Base-by-base conservation (phyloP, 1,140 invertebrate genomes). In the Delia radicum region DNA sequence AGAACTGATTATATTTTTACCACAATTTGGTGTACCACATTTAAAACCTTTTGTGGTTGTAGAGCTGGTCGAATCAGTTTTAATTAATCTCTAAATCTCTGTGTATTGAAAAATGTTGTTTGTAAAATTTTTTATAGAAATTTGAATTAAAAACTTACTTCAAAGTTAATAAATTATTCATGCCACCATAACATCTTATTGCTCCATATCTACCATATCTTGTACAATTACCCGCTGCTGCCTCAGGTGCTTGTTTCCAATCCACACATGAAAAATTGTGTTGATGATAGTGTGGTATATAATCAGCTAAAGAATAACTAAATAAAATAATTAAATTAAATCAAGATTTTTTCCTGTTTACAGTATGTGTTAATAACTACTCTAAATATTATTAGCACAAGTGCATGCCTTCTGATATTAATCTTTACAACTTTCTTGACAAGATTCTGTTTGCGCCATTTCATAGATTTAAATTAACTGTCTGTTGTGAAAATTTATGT, bases 121-220 rank as follows among this genome's bases (percentile, higher is more conserved):
- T n/a, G n/a, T n/a, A n/a, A n/a, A n/a, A n/a, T n/a, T n/a, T n/a
- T n/a, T n/a, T n/a, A n/a, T n/a, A n/a, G n/a, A n/a, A n/a, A n/a
- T n/a, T n/a, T 48, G n/a, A 8, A n/a, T 67, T 24, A 33, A 21
- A 10, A 48, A 75, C 46, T 78, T 73, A 87, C 81, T 73, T 75
- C 18, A 79, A 61, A 27, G 75, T 26, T 4, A 75, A 77, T 29
- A 83, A 75, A 75, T 85, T 86, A 31, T 82, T 83, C 79, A 85
- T 81, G n/a, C 82, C 82, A 48, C 84, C 84, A 67, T 79, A 83
- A 65, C 84, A 86, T 33, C 79, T 78, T 7, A 86, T 74, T 3
- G 79, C 46, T 6, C 83, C 83, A 46, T 74, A 77, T 2, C 78
- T 72, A 2, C 72, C 75, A 27, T 78, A 65, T 2, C 78, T 74